These are phyloP conservation scores for Dicentrarchus labrax DNA, from an alignment of 2,113 vertebrate genomes.

Conservation along the genomic window DNA sequence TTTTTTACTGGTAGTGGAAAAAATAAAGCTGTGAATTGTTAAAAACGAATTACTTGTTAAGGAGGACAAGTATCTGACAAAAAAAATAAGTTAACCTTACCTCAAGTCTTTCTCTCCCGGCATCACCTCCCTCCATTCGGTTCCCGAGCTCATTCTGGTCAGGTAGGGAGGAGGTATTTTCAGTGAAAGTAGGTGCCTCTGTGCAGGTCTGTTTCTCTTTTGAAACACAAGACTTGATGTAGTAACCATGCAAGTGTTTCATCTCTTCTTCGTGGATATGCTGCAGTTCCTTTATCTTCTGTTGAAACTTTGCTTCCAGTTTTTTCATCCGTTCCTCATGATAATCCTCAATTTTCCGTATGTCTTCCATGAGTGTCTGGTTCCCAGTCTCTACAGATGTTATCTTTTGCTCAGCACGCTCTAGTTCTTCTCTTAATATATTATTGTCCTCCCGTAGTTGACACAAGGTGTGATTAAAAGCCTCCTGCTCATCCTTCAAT, in stretches of 20 bases:
- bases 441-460: conserved; percentile 86
- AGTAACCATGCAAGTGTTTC: conserved; percentile 86
- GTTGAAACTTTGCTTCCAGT: conserved; percentile 88
- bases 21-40: background rate
- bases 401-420: conserved; percentile 82
- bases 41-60: background rate
- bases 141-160: conserved; percentile 78
- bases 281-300: conserved; percentile 90
- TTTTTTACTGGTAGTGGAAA: background rate
- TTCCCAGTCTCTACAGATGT: conserved; percentile 78
- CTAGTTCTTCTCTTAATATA: conserved; percentile 83
- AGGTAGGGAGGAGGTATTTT: background rate
- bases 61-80: background rate
- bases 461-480: conserved; percentile 82
- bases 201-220: conserved; percentile 47
- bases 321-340: conserved; percentile 86
- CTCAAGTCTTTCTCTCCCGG: conserved; percentile 86
- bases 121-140: conserved; percentile 78
- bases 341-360: conserved; percentile 82
- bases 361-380: conserved; percentile 83
- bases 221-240: conserved; percentile 57
- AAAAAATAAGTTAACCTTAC: conserved; percentile 69
- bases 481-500: conserved; percentile 84
- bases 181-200: background rate
- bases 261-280: conserved; percentile 91